Evolutionary conservation across 2,888 invertebrate genomes (phyloP).

Genomic region (Protula sp.): DNA sequence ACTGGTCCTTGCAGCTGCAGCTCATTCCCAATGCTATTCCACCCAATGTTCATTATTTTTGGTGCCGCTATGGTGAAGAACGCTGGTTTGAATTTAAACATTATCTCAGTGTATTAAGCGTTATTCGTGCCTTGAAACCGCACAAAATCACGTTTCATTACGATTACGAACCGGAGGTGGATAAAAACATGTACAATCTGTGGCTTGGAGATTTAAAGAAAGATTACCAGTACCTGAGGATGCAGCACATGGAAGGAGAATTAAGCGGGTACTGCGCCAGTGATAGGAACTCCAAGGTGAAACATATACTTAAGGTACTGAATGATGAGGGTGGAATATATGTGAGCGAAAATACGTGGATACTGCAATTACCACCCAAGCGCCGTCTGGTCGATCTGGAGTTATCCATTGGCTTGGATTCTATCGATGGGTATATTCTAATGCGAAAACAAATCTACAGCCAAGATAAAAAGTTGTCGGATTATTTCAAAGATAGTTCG

Average conservation of each 20-base stretch:
- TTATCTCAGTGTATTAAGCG: slow-evolving; percentile 35
- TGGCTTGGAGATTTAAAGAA: slow-evolving; percentile 36
- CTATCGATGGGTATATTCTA: slow-evolving; percentile 9
- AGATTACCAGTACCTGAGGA: slow-evolving; percentile 29
- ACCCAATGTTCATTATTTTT: slow-evolving; percentile 33
- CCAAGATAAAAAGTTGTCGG: no score
- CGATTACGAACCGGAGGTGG: slow-evolving; percentile 21
- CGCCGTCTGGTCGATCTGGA: slow-evolving; percentile 6
- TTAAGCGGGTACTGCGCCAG: background rate
- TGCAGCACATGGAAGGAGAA: slow-evolving; percentile 17
- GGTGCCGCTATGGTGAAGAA: slow-evolving; percentile 37
- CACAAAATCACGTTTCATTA: slow-evolving; percentile 37
- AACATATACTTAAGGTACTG: slow-evolving; percentile 11
- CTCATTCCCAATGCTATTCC: background rate
- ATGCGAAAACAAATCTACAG: background rate
- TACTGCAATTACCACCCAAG: slow-evolving; percentile 5
- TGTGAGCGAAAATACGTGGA: slow-evolving; percentile 24
- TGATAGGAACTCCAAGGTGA: background rate
- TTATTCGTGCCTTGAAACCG: slow-evolving; percentile 27
- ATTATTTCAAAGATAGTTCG: background rate
- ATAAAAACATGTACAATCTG: slow-evolving; percentile 26
- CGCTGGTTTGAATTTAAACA: slow-evolving; percentile 37
- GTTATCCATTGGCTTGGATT: background rate
- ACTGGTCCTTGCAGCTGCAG: background rate
- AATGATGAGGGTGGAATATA: slow-evolving; percentile 34